Conservation (phyloP, 2,888 invertebrate genomes). For the Drosophila seclusa region DNA sequence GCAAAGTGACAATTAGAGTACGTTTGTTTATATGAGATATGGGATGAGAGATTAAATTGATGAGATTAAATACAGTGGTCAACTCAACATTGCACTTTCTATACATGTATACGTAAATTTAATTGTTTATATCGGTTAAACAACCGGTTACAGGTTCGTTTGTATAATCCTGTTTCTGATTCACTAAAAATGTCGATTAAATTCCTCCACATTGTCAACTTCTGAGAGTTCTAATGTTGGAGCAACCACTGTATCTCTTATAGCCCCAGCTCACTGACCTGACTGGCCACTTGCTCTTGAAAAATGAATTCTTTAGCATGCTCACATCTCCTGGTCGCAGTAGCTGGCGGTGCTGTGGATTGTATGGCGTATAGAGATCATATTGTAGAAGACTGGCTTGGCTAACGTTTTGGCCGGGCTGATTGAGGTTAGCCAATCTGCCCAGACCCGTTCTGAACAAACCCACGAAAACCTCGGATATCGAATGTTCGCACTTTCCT, state of each 20-base stretch:
- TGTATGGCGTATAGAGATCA: slow-evolving; percentile 78
- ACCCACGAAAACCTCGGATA: slow-evolving; percentile 65
- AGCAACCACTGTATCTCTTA: background rate
- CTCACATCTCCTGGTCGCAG: slow-evolving; percentile 66
- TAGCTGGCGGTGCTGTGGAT: slow-evolving; percentile 67
- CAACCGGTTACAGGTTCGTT: background rate
- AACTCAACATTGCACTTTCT: background rate
- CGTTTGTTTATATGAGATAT: background rate
- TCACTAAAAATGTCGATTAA: background rate
- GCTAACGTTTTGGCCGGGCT: slow-evolving; percentile 26
- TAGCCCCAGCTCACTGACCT: slow-evolving; percentile 60
- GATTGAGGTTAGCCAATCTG: slow-evolving; percentile 44
- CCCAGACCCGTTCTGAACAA: slow-evolving; percentile 64
- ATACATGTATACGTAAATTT: background rate
- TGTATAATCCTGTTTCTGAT: background rate
- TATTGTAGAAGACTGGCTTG: slow-evolving; percentile 68
- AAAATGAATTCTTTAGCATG: slow-evolving; percentile 66
- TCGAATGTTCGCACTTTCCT: slow-evolving; percentile 74
- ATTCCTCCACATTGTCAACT: background rate
- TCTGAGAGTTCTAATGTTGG: background rate
- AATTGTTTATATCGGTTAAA: background rate
- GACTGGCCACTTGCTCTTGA: slow-evolving; percentile 81
- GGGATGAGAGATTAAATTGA: background rate
- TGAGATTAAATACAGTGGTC: background rate
- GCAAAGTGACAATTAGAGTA: background rate